Evolutionary conservation across 2,797 vertebrate species (phyloP).

Genomic region (Sebastes reedi): DNA sequence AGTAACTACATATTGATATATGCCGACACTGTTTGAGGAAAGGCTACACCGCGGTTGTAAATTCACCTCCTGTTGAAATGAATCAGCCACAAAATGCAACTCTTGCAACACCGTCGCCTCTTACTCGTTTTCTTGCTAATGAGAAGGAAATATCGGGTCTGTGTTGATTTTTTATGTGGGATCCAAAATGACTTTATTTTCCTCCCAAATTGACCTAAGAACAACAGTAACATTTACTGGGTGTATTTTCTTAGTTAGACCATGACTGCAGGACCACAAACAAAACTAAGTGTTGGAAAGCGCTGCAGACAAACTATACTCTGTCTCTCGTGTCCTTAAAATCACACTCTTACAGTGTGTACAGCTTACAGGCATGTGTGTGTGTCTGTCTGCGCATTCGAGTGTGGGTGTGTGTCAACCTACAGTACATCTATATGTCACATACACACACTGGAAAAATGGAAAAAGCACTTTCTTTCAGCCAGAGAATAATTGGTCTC

Average conservation of each 20-base stretch:
- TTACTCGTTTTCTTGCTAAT: conserved; percentile 59
- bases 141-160: conserved; percentile 60
- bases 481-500: conserved; percentile 75
- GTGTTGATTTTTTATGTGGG: conserved; percentile 63
- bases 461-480: conserved; percentile 58
- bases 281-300: conserved; percentile 65
- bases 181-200: conserved; percentile 71
- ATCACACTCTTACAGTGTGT: neutral
- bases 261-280: too few relatives aligned
- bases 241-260: conserved; percentile 55
- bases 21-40: conserved; percentile 33
- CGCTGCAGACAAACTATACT: conserved; percentile 45
- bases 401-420: conserved; percentile 28
- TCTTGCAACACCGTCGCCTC: conserved; percentile 42
- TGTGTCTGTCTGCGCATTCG: conserved; percentile 1
- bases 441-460: conserved; percentile 48
- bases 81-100: conserved; percentile 59
- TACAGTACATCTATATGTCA: conserved; percentile 47
- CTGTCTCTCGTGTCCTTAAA: conserved; percentile 36
- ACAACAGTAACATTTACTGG: conserved; percentile 63
- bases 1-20: conserved; percentile 61
- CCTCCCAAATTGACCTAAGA: conserved; percentile 63
- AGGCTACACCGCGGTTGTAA: conserved; percentile 36
- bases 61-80: conserved; percentile 59
- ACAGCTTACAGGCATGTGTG: neutral